These are phyloP conservation scores for Chalcosyrphus nemorum DNA, from an alignment of 2,888 invertebrate genomes.

Conservation along the genomic window DNA sequence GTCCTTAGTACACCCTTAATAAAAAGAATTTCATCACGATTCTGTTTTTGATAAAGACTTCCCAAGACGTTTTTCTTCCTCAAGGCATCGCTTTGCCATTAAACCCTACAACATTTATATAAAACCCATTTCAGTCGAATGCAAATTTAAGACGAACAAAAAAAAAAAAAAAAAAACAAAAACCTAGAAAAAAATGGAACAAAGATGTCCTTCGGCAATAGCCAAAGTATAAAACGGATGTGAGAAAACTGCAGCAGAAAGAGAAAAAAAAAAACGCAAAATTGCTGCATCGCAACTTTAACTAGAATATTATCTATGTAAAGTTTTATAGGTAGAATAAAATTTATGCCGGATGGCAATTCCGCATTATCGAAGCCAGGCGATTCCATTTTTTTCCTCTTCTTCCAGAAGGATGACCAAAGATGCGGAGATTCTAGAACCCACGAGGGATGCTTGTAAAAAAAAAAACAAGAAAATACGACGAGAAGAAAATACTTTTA, in stretches of 20 bases:
- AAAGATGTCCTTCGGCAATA: conserved; percentile 34
- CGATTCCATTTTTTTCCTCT: conserved; percentile 6
- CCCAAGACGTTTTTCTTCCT: neutral
- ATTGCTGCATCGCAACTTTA: conserved; percentile 47
- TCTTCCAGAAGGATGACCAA: conserved; percentile 36
- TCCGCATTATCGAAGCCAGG: conserved; percentile 55
- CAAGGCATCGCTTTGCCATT: conserved; percentile 4
- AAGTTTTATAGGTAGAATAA: conserved; percentile 48
- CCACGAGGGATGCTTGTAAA: neutral
- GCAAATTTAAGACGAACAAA: conserved; percentile 30
- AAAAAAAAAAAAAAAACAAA: conserved; percentile 2
- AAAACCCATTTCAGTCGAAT: neutral
- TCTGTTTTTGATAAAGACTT: neutral
- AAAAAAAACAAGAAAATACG: neutral
- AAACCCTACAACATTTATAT: neutral
- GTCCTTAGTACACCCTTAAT: neutral
- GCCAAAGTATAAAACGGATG: conserved; percentile 21
- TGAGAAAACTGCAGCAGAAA: neutral
- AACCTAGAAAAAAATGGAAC: conserved; percentile 26
- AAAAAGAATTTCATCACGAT: neutral
- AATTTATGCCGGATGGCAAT: conserved; percentile 49
- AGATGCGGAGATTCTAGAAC: neutral
- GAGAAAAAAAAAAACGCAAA: conserved; percentile 10
- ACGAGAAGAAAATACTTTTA: conserved; percentile 40
- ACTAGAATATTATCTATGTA: conserved; percentile 53